A percentile compares a stretch with the other conserved stretches of the same genome.
These are phyloP conservation scores for Xyliphius kryptos DNA, from an alignment of 2,113 vertebrate species.

Conservation along the genomic window DNA sequence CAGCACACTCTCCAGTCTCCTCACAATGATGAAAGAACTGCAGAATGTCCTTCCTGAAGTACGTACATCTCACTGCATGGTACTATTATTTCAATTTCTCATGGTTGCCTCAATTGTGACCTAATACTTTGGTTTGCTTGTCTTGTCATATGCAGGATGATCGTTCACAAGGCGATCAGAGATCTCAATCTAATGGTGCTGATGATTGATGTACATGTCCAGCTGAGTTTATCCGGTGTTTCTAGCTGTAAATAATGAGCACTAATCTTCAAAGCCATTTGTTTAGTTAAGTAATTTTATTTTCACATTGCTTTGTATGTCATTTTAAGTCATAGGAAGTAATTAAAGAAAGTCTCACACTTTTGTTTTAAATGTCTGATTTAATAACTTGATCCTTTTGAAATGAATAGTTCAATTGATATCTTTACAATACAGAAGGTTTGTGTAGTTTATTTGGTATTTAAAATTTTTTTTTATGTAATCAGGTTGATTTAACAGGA, in stretches of 20 bases:
- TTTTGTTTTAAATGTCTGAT: no score
- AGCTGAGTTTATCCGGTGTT: neutral
- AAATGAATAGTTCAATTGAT: no score
- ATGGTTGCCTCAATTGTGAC: neutral
- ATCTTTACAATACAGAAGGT: no score
- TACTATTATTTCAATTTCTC: neutral
- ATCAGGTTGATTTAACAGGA: no score
- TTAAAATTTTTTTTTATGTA: no score
- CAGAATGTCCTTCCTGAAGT: constrained; percentile 82
- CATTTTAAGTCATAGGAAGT: no score
- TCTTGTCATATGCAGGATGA: constrained; percentile 56
- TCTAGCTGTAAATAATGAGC: constrained; percentile 42
- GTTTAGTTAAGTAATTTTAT: constrained; percentile 28
- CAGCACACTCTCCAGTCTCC: constrained; percentile 78
- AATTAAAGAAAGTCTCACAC: no score
- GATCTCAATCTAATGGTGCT: constrained; percentile 83
- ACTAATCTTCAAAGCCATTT: constrained; percentile 23
- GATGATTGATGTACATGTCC: constrained; percentile 50
- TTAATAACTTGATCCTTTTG: no score
- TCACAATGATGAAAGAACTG: constrained; percentile 80
- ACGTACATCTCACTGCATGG: neutral
- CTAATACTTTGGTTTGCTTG: neutral
- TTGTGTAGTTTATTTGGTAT: no score
- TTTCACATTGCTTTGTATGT: no score
- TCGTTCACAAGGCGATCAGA: constrained; percentile 68